Evolutionary conservation across 1,140 invertebrate species (phyloP).

Genomic region (Notospermus geniculatus): DNA sequence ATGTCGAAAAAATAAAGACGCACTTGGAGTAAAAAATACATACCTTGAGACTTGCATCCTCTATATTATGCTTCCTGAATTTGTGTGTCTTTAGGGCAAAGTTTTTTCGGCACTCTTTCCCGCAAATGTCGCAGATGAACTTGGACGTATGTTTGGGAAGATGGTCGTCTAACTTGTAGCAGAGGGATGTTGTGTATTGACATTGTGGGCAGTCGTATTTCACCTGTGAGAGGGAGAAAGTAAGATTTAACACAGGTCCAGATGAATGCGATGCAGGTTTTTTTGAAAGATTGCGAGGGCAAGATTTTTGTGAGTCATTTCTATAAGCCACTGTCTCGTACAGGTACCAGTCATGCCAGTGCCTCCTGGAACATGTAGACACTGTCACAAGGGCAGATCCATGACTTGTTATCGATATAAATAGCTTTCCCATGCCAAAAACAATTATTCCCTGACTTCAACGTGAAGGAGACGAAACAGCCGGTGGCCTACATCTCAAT

Average conservation of each 20-base stretch:
- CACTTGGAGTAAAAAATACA: neutral
- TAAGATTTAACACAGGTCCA: neutral
- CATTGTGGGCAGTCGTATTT: slow-evolving; percentile 18
- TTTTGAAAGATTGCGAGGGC: neutral
- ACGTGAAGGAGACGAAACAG: too few relatives aligned
- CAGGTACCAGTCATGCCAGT: neutral
- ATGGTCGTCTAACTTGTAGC: slow-evolving; percentile 8
- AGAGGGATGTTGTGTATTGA: slow-evolving; percentile 8
- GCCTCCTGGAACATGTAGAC: neutral
- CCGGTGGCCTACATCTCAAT: too few relatives aligned
- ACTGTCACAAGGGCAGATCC: neutral
- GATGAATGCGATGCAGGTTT: neutral
- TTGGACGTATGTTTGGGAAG: slow-evolving; percentile 12
- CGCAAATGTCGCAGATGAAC: slow-evolving; percentile 21
- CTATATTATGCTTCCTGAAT: slow-evolving; percentile 22
- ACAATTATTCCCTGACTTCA: slow-evolving; percentile 3
- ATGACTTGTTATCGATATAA: neutral
- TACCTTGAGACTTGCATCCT: slow-evolving; percentile 22
- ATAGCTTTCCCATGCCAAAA: neutral
- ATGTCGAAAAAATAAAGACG: neutral
- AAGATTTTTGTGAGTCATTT: neutral
- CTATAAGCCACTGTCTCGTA: neutral
- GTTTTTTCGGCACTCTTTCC: slow-evolving; percentile 19
- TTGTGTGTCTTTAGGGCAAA: slow-evolving; percentile 20
- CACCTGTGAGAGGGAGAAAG: neutral